Percentiles rank a stretch among this genome's conserved stretches.
These are phyloP conservation scores for Erebia ligea DNA, from an alignment of 2,888 invertebrate species.

Conservation along the genomic window DNA sequence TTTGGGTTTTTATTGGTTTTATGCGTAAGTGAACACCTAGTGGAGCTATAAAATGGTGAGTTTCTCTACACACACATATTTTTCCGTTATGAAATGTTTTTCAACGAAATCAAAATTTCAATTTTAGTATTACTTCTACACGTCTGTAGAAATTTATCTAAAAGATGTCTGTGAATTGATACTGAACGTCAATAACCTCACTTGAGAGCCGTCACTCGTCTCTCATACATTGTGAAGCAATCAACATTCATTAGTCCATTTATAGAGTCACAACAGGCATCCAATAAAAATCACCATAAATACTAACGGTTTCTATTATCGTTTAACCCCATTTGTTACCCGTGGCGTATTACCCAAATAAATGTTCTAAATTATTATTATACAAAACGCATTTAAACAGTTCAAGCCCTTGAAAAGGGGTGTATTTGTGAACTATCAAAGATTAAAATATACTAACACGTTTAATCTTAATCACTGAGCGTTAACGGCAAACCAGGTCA, in stretches of 20 bases:
- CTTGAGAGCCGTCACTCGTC: conserved; percentile 42
- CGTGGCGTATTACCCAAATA: conserved; percentile 1
- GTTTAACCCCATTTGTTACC: conserved; percentile 40
- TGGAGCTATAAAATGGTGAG: conserved; percentile 35
- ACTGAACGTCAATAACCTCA: conserved; percentile 41
- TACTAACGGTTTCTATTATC: conserved; percentile 40
- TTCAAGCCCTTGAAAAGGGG: not conserved
- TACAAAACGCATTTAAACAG: not conserved
- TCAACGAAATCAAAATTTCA: not conserved
- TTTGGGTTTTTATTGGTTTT: conserved; percentile 67
- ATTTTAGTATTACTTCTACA: not conserved
- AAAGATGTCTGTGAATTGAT: conserved; percentile 32
- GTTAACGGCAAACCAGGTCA: not conserved
- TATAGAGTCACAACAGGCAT: conserved; percentile 63
- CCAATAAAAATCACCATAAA: conserved; percentile 57
- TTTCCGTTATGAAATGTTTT: conserved; percentile 3
- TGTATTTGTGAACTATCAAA: not conserved
- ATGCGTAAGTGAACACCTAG: conserved; percentile 37
- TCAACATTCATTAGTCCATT: conserved; percentile 76
- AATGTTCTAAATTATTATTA: not conserved
- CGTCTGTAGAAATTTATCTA: not conserved
- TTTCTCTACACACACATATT: conserved; percentile 10
- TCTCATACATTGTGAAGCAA: conserved; percentile 74
- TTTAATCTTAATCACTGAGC: not conserved
- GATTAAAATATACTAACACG: not conserved